These are phyloP conservation scores for Porites lobata DNA, from an alignment of 92 coral and sea anemone genomes.

Conservation along the genomic window DNA sequence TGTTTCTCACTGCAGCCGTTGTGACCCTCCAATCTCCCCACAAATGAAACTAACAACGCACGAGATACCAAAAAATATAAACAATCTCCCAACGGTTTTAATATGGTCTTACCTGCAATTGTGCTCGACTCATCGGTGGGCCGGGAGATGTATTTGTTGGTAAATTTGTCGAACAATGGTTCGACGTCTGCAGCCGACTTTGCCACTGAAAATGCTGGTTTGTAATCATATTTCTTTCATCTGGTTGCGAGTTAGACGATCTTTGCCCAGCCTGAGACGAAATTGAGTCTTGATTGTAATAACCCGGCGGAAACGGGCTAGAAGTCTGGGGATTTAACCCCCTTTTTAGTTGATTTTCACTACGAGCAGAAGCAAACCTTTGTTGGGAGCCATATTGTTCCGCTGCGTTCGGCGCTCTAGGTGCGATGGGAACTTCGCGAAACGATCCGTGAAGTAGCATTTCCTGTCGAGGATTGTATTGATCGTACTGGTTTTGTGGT, in stretches of 20 bases:
- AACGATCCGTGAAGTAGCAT: conserved; percentile 73
- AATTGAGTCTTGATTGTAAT: conserved; percentile 83
- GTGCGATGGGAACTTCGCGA: conserved; percentile 73
- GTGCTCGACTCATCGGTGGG: conserved; percentile 75
- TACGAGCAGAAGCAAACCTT: conserved; percentile 87
- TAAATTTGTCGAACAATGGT: conserved; percentile 66
- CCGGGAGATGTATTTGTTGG: conserved; percentile 73
- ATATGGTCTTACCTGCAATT: conserved; percentile 81
- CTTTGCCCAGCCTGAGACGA: conserved; percentile 76
- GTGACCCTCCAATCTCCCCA: conserved; percentile 48
- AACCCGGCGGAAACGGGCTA: conserved; percentile 82
- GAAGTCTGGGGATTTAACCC: conserved; percentile 81
- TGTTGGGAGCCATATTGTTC: conserved; percentile 96
- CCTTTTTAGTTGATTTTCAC: conserved; percentile 79
- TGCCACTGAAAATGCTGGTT: conserved; percentile 84
- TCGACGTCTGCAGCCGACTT: conserved; percentile 57
- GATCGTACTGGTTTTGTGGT: conserved; percentile 80
- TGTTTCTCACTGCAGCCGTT: conserved; percentile 37
- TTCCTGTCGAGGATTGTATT: conserved; percentile 88
- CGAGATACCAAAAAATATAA: conserved; percentile 53
- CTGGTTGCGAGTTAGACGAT: conserved; percentile 75
- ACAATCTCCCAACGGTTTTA: conserved; percentile 41
- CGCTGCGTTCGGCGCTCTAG: conserved; percentile 77
- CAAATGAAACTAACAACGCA: conserved; percentile 54
- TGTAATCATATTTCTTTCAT: conserved; percentile 86